These are phyloP conservation scores for Sarcophilus harrisii DNA, from an alignment of 2,797 vertebrate species.

Conservation along the genomic window DNA sequence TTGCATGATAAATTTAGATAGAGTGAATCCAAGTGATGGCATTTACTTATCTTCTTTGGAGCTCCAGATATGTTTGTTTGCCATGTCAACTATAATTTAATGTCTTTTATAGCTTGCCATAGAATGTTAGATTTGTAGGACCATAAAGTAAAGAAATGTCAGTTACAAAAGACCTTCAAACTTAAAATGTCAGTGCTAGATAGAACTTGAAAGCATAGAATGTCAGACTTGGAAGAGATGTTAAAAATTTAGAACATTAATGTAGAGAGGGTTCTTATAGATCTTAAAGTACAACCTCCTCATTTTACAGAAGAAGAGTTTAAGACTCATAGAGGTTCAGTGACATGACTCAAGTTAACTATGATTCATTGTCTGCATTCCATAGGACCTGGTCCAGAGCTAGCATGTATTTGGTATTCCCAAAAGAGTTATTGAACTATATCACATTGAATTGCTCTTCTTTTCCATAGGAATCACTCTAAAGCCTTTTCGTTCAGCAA, in stretches of 20 bases:
- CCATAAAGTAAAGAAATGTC: not conserved
- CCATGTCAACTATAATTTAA: not conserved
- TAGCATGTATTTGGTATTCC: not conserved
- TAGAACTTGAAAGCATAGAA: not conserved
- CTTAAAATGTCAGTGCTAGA: not conserved
- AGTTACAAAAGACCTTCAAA: not conserved
- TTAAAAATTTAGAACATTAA: not conserved
- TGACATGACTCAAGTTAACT: not conserved
- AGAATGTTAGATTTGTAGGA: not conserved
- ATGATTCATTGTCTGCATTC: not conserved
- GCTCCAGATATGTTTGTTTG: not conserved
- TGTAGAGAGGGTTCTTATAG: not conserved
- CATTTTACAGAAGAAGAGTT: not conserved
- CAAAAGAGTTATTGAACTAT: not conserved
- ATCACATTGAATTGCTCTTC: conserved; percentile 64
- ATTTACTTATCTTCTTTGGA: not conserved
- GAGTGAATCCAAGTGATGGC: not conserved
- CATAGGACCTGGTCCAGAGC: not conserved
- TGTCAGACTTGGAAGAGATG: not conserved
- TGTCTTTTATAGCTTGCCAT: not conserved
- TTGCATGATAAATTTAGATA: not conserved
- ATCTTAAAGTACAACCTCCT: not conserved
- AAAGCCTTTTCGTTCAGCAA: conserved; percentile 91
- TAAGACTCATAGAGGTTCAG: not conserved
- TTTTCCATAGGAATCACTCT: conserved; percentile 83